phyloP scores from a whole-genome alignment of 2,888 invertebrate species.

The Theretra japonica region DNA sequence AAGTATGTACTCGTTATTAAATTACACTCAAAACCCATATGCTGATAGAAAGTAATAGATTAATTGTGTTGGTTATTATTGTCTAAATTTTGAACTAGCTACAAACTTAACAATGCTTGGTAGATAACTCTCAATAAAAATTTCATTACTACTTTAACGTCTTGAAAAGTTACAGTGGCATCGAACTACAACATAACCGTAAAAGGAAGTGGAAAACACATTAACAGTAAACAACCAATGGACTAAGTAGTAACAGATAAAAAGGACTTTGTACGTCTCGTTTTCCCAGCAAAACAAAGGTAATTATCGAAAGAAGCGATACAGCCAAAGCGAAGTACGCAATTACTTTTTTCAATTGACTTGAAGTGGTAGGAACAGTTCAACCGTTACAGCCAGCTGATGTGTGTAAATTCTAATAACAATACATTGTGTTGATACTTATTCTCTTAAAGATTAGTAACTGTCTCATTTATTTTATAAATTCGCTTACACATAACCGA shows the following conservation, averaged over 20 bases:
- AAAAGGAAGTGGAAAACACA: background rate
- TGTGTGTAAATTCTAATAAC: background rate
- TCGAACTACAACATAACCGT: background rate
- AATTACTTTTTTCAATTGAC: constrained; percentile 40
- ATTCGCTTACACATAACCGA: background rate
- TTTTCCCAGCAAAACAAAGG: constrained; percentile 46
- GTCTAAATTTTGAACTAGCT: background rate
- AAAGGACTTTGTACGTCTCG: constrained; percentile 33
- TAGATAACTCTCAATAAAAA: constrained; percentile 16
- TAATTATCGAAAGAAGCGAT: constrained; percentile 44
- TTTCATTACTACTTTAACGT: background rate
- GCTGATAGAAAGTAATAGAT: background rate
- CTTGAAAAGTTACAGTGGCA: background rate
- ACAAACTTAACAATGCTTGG: too few species aligned
- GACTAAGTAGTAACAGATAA: constrained; percentile 30
- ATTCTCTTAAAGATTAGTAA: background rate
- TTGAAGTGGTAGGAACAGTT: constrained; percentile 36
- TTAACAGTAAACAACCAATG: constrained; percentile 36
- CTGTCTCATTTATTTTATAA: too few species aligned
- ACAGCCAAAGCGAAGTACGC: constrained; percentile 37
- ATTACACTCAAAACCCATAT: background rate
- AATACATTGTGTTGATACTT: background rate
- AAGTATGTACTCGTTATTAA: background rate
- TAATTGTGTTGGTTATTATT: background rate
- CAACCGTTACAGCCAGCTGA: constrained; percentile 40